Conservation (phyloP, 1,140 invertebrate species). For the Stenopsyche tienmushanensis region DNA sequence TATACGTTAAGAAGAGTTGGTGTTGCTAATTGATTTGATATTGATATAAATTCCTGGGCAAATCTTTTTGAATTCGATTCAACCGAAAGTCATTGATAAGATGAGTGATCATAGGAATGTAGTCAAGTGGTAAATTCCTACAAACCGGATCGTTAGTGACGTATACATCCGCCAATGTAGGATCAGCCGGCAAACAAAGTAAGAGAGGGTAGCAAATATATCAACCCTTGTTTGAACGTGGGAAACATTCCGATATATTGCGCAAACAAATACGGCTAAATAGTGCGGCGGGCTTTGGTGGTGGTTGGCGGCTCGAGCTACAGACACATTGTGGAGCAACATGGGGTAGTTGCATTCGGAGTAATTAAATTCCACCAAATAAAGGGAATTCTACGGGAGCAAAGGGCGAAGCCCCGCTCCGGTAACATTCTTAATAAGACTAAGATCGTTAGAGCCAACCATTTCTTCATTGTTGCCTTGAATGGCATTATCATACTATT, state of each 20-base stretch:
- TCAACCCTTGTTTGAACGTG: constrained; percentile 3
- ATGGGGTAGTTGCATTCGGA: not conserved
- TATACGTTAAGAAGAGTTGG: too few species aligned
- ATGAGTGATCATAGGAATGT: too few species aligned
- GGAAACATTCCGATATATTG: constrained; percentile 5
- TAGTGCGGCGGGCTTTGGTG: not conserved
- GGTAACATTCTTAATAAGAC: too few species aligned
- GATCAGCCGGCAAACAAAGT: constrained; percentile 1
- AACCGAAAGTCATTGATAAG: too few species aligned
- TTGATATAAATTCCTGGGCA: too few species aligned
- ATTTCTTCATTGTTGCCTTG: too few species aligned
- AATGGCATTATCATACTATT: too few species aligned
- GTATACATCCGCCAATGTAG: not conserved
- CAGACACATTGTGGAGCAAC: too few species aligned
- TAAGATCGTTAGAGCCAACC: too few species aligned
- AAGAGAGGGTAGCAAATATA: constrained; percentile 5
- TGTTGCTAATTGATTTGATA: too few species aligned
- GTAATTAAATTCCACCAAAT: not conserved
- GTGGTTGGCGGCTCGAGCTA: too few species aligned
- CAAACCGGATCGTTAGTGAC: constrained; percentile 1
- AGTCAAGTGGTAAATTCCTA: not conserved
- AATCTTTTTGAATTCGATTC: too few species aligned
- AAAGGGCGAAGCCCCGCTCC: not conserved
- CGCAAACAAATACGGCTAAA: not conserved
- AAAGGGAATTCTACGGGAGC: not conserved